Conservation (phyloP, 2,113 vertebrate species). For the Hyaena hyaena region DNA sequence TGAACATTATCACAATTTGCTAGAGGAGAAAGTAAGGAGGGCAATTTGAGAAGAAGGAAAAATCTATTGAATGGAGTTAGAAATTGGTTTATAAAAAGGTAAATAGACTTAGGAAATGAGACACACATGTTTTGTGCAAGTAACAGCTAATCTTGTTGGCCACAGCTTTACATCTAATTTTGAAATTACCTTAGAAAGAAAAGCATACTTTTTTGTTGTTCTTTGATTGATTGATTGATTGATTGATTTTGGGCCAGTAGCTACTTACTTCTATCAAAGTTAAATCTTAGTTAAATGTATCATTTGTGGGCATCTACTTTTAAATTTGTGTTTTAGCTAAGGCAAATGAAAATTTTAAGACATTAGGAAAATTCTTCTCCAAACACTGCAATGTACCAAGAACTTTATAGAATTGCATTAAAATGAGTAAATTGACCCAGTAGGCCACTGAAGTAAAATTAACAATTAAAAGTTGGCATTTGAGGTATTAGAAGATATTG, state of each 20-base stretch:
- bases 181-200: neutral
- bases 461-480: neutral
- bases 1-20: neutral
- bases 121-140: neutral
- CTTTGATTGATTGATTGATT: neutral
- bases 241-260: neutral
- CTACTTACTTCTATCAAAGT: constrained; percentile 35
- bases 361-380: neutral
- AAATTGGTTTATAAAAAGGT: neutral
- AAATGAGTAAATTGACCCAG: neutral
- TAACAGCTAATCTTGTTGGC: neutral
- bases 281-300: neutral
- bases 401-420: neutral
- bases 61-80: neutral
- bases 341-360: neutral
- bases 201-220: neutral
- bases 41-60: constrained; percentile 8
- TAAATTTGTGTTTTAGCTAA: neutral
- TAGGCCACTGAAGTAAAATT: neutral
- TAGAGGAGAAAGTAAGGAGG: neutral
- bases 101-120: constrained; percentile 1
- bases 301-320: neutral
- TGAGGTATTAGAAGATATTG: neutral
- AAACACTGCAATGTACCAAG: neutral
- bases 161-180: neutral